Base-by-base conservation (phyloP, 2,888 invertebrate genomes). In the Agriopis marginaria region DNA sequence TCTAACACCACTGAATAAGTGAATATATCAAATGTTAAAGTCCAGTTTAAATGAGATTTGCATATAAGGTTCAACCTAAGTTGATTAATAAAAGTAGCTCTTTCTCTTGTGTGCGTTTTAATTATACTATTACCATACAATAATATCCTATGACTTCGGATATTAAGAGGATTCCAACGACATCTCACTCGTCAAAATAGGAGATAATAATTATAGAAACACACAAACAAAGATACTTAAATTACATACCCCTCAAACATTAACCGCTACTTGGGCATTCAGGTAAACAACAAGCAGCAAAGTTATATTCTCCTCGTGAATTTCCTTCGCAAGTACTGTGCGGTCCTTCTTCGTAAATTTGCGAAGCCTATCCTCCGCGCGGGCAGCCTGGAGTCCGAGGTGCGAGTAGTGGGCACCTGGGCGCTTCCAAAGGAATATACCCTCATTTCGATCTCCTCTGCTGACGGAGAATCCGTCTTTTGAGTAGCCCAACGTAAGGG, bases 401-500 rank as follows among this genome's bases (percentile, higher is more conserved):
- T 73, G 68, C 67, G 79, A 1, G 74, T 78, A 8, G 74, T 78
- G 8, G 79, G 12, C 47, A 40, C 50, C 11, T 14, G 58, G 5
- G 32, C 71, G 69, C 90, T 92, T 10, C 88, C 88, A 56, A 91
- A 93, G 0, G 93, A 93, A 68, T 92, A 82, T 9, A 91, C 86
- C 67, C 89, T 84, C 70, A 93, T 85, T 78, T 90, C 88, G 2
- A 90, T 77, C 78, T 93, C 93, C 76, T 93, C 93, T 39, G 77
- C 75, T 6, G 93, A 92, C 0, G 92, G 85, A 5, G 88, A 89
- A 68, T 79, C 85, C 0, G 88, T 92, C 79, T 92, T 93, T 73
- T 92, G 93, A 6, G 91, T 85, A 3, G 86, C 90, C 92, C 92
- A 93, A 6, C 93, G 91, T n/a, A 92, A 77, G 3, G 93, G 93